These are phyloP conservation scores for Drosophila pallidifrons DNA, from an alignment of 1,140 invertebrate genomes.

Conservation along the genomic window DNA sequence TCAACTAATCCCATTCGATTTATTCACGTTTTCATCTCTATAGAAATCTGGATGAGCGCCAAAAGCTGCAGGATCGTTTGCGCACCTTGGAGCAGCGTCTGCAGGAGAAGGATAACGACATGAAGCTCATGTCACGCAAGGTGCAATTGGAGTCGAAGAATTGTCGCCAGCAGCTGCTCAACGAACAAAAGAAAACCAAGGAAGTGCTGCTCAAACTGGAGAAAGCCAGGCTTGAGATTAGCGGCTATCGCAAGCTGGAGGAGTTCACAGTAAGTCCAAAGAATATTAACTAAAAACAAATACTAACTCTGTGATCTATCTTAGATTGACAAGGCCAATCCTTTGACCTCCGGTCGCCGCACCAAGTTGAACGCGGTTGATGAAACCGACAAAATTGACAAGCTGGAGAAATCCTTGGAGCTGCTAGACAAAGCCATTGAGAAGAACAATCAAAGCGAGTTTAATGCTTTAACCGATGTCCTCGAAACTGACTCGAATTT, in stretches of 20 bases:
- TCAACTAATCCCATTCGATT: background rate
- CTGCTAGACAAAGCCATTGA: constrained; percentile 70
- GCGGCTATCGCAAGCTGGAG: constrained; percentile 77
- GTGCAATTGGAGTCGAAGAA: constrained; percentile 90
- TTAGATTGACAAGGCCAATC: constrained; percentile 62
- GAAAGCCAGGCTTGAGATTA: constrained; percentile 85
- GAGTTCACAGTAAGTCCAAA: constrained; percentile 57
- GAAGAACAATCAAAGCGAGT: constrained; percentile 69
- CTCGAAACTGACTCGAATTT: constrained; percentile 63
- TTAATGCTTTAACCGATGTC: constrained; percentile 63
- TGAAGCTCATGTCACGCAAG: constrained; percentile 89
- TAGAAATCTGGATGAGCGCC: constrained; percentile 89
- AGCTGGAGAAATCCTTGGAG: constrained; percentile 72
- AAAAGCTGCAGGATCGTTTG: constrained; percentile 89
- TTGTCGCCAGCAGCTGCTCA: constrained; percentile 89
- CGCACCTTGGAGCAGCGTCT: constrained; percentile 88
- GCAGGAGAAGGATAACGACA: constrained; percentile 89
- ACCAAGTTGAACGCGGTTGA: constrained; percentile 53
- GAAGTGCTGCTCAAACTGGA: constrained; percentile 89
- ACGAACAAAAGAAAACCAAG: constrained; percentile 89
- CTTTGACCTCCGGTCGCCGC: constrained; percentile 55
- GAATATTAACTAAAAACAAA: background rate
- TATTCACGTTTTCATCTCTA: constrained; percentile 5
- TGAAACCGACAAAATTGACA: constrained; percentile 69
- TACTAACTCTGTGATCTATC: background rate